These are phyloP conservation scores for Caenorhabditis drosophilae DNA, from an alignment of 2,888 invertebrate species.

Conservation along the genomic window DNA sequence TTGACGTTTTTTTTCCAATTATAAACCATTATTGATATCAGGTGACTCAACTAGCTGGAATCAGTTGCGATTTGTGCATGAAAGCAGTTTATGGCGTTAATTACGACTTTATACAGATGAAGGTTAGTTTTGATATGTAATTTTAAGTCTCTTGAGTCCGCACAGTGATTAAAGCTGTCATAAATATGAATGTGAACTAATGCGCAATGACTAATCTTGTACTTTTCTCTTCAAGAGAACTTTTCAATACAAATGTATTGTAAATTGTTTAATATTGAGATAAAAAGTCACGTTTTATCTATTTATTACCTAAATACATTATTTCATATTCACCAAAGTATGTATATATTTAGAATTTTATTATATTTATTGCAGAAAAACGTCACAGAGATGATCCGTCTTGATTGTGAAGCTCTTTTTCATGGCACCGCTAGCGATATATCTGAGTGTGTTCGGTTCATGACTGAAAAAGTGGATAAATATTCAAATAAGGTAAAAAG, in stretches of 20 bases:
- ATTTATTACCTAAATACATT: no score
- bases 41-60: conserved; percentile 48
- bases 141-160: no score
- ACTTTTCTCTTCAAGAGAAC: no score
- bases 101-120: conserved; percentile 53
- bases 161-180: no score
- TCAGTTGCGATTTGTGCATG: conserved; percentile 55
- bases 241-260: background rate
- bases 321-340: background rate
- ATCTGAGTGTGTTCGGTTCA: conserved; percentile 39
- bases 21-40: no score
- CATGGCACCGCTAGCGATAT: conserved; percentile 43
- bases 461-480: conserved; percentile 47
- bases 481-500: conserved; percentile 44
- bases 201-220: no score
- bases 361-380: conserved; percentile 37
- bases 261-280: background rate
- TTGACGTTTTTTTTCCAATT: no score
- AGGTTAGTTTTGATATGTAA: no score
- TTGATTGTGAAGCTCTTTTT: conserved; percentile 50
- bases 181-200: no score
- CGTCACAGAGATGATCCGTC: conserved; percentile 44
- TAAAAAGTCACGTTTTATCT: no score
- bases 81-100: conserved; percentile 54
- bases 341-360: background rate